phyloP scores from a whole-genome alignment of 2,113 vertebrate genomes.

The Carassius auratus region DNA sequence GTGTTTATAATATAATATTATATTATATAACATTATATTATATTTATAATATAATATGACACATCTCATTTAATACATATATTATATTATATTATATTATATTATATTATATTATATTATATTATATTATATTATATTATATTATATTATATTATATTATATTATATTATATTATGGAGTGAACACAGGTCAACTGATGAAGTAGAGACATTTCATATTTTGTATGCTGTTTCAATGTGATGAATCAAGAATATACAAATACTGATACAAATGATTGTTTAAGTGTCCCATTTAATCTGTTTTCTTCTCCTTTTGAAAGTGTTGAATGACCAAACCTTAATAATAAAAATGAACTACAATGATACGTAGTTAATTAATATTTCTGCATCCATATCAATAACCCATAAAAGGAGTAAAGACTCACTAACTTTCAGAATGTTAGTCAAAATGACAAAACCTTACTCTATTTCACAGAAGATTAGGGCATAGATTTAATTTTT shows the following conservation, averaged over 20 bases:
- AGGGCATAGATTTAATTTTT: not conserved
- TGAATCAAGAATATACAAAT: not conserved
- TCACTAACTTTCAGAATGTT: not conserved
- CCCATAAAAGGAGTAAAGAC: too few species aligned
- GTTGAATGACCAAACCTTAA: too few species aligned
- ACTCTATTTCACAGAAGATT: not conserved
- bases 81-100: not conserved
- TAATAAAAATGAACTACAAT: not conserved
- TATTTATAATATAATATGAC: not conserved
- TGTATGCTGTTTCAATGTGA: not conserved
- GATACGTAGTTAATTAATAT: not conserved
- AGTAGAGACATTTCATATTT: not conserved
- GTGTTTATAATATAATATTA: not conserved
- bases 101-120: not conserved
- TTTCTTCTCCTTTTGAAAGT: not conserved
- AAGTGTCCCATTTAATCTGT: not conserved
- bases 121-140: not conserved
- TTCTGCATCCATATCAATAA: not conserved
- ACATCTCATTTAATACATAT: too few species aligned
- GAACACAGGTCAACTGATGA: not conserved
- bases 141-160: not conserved
- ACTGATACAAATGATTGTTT: not conserved
- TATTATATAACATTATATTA: not conserved
- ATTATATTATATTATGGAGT: too few species aligned
- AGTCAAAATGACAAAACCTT: not conserved